A percentile compares a stretch with the other conserved stretches of the same genome.
Conservation (phyloP, 1,140 invertebrate species). For the Tetranychus urticae region DNA sequence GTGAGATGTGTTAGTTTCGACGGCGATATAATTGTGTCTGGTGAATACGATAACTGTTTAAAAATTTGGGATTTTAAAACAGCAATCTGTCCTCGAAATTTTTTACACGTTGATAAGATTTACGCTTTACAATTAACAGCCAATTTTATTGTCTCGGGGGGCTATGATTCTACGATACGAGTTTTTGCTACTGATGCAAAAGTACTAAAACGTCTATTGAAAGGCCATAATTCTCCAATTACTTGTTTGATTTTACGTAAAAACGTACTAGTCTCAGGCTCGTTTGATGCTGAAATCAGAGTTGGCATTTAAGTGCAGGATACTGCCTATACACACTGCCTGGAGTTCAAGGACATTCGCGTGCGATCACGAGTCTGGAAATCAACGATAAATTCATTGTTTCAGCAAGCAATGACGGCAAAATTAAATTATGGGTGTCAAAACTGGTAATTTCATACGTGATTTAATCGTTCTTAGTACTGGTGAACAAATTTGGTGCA, state of each 20-base stretch:
- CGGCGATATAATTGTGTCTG: conserved; percentile 76
- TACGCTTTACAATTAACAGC: conserved; percentile 98
- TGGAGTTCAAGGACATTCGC: conserved; percentile 85
- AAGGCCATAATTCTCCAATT: conserved; percentile 91
- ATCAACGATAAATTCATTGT: conserved; percentile 94
- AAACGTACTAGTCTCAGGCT: conserved; percentile 89
- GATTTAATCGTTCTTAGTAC: conserved; percentile 88
- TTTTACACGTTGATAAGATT: conserved; percentile 88
- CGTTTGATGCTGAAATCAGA: conserved; percentile 97
- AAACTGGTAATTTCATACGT: conserved; percentile 80
- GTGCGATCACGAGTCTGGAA: conserved; percentile 91
- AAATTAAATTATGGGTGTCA: conserved; percentile 93
- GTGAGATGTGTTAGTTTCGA: conserved; percentile 98
- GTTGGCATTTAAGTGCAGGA: conserved; percentile 96
- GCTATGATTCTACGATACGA: conserved; percentile 84
- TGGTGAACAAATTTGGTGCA: too few relatives aligned
- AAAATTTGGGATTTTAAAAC: conserved; percentile 94
- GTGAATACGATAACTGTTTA: conserved; percentile 93
- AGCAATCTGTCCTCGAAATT: conserved; percentile 79
- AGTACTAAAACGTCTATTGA: conserved; percentile 68
- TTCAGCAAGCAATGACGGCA: conserved; percentile 96
- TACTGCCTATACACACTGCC: conserved; percentile 88
- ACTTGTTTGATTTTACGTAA: conserved; percentile 88
- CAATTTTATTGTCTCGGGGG: conserved; percentile 87
- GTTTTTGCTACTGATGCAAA: conserved; percentile 94